Percentiles rank a stretch among this genome's conserved stretches.
phyloP scores from a whole-genome alignment of 35 echinoderm and acorn worm genomes.

The Eucidaris tribuloides region DNA sequence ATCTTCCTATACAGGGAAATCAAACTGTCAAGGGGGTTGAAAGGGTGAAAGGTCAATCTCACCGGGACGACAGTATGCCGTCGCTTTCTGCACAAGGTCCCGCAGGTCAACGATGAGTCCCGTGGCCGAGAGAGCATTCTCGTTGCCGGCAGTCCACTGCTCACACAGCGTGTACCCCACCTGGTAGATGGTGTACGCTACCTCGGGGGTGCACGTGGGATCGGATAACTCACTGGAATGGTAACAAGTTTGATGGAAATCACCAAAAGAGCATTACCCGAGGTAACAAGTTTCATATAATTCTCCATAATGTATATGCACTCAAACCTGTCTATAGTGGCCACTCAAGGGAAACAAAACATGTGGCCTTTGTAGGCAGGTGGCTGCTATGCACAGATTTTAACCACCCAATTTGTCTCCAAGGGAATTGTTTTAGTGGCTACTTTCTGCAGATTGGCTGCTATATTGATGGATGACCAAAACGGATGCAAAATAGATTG shows the following conservation, averaged over 20 bases:
- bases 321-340: no score
- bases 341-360: no score
- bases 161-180: slow-evolving; percentile 55
- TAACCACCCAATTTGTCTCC: not conserved
- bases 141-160: slow-evolving; percentile 8
- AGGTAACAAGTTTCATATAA: not conserved
- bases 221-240: slow-evolving; percentile 56
- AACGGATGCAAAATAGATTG: no score
- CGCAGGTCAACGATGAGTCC: slow-evolving; percentile 43
- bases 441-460: no score
- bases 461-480: no score
- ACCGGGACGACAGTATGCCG: slow-evolving; percentile 47
- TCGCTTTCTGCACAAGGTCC: slow-evolving; percentile 35
- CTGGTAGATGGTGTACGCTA: slow-evolving; percentile 55
- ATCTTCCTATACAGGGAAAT: no score
- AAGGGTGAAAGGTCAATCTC: not conserved
- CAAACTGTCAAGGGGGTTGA: no score
- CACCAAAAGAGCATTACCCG: not conserved
- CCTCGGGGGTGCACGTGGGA: slow-evolving; percentile 5
- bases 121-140: not conserved
- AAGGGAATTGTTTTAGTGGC: no score
- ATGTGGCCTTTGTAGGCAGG: no score
- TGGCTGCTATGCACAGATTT: no score
- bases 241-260: not conserved
- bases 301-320: not conserved